A percentile compares a stretch with the other conserved stretches of the same genome.
Evolutionary conservation across 92 coral and sea anemone species (phyloP).

Genomic region (Palythoa grandiflora): DNA sequence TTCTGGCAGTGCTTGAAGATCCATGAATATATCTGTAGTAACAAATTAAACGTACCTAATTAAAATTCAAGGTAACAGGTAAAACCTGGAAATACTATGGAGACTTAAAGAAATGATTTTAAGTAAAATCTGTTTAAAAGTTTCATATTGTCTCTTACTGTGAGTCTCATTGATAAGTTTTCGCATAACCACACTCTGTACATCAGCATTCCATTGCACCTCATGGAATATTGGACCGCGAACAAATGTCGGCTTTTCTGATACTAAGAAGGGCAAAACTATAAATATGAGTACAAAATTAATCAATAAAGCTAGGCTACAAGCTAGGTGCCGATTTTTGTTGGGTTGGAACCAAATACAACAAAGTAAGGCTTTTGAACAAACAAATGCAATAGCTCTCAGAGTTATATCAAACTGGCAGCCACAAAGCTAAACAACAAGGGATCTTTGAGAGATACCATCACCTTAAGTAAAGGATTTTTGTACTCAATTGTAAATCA

Average conservation of each 20-base stretch:
- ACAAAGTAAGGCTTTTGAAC: too few relatives aligned
- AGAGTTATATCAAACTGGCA: too few relatives aligned
- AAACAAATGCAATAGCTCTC: too few relatives aligned
- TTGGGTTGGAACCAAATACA: too few relatives aligned
- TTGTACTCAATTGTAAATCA: too few relatives aligned
- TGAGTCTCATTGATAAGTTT: conserved; percentile 96
- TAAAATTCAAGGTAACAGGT: neutral
- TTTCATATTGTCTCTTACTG: conserved; percentile 58
- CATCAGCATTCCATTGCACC: conserved; percentile 92
- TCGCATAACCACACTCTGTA: conserved; percentile 79
- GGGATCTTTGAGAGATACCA: too few relatives aligned
- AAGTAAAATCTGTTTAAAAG: neutral
- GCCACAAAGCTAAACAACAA: too few relatives aligned
- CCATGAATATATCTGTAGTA: conserved; percentile 90
- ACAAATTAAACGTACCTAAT: too few relatives aligned
- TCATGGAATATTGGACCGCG: conserved; percentile 84
- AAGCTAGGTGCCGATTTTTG: too few relatives aligned
- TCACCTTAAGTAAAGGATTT: too few relatives aligned
- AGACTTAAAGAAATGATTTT: neutral
- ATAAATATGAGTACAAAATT: too few relatives aligned
- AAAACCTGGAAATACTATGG: neutral
- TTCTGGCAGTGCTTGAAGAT: conserved; percentile 90
- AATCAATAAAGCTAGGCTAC: too few relatives aligned
- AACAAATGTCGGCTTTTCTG: conserved; percentile 68
- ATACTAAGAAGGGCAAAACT: neutral